phyloP scores from a whole-genome alignment of 1,140 invertebrate species.

The Dendrolimus kikuchii region DNA sequence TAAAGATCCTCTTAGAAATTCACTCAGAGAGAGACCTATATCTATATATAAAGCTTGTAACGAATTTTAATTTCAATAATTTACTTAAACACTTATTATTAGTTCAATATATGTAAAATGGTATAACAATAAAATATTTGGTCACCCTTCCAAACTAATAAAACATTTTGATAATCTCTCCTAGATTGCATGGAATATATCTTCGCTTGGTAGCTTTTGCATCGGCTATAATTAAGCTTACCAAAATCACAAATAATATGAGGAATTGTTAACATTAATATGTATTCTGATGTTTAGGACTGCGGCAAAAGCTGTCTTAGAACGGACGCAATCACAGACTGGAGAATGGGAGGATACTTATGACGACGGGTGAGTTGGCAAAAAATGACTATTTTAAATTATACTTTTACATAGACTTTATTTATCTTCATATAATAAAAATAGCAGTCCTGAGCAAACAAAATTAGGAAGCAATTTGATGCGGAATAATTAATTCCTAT shows the following conservation, averaged over 20 bases:
- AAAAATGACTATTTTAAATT: slow-evolving; percentile 13
- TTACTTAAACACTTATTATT: no score
- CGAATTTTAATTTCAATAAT: no score
- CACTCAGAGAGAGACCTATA: no score
- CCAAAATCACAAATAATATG: background rate
- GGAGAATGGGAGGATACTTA: slow-evolving; percentile 73
- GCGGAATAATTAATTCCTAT: no score
- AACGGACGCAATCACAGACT: slow-evolving; percentile 59
- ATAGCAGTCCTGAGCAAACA: no score
- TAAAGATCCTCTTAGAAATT: no score
- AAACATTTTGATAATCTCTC: background rate
- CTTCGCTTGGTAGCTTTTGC: slow-evolving; percentile 18
- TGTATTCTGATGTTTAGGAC: slow-evolving; percentile 33
- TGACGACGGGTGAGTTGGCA: slow-evolving; percentile 75
- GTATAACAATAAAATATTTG: no score
- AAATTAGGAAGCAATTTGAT: no score
- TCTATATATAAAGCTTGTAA: no score
- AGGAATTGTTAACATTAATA: slow-evolving; percentile 2
- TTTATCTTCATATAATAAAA: background rate
- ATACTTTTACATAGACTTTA: background rate
- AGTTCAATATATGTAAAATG: no score
- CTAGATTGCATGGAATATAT: background rate
- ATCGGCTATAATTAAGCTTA: slow-evolving; percentile 8
- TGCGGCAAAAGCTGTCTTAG: slow-evolving; percentile 53
- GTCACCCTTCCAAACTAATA: background rate